Base-by-base conservation (phyloP, 1,140 invertebrate species). In the Harlomillsia oculata region DNA sequence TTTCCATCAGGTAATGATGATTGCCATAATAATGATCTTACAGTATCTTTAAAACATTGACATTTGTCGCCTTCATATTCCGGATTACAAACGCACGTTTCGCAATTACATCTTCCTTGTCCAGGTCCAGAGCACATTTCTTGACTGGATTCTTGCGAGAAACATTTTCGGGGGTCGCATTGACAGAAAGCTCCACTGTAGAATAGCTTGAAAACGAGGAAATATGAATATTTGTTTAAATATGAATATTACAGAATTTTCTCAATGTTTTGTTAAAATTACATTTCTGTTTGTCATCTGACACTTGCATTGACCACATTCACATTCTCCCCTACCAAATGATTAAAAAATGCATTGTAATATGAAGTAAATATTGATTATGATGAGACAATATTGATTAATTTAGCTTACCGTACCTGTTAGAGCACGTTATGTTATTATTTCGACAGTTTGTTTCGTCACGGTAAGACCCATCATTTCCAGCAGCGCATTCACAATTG, bases 261-360 rank as follows among this genome's bases (percentile, higher is more conserved):
- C n/a, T n/a, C 16, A 28, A 30, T 2, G 6, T 45, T 20, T 20
- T 6, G 20, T 16, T 44, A 1, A 25, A 44, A 14, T 44, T 45
- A 45, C 43, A 2, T 16, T 28, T 45, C 25, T n/a, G 25, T 45
- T 25, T 45, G 14, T 20, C 29, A 11, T 2, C 3, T 59, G 37
- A 45, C 56, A 59, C n/a, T 53, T 36, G 23, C 58, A 60, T 29
- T 45, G 43, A 11, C 58, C 58, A 50, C 58, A 60, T 43, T 48
- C 32, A 21, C 57, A 53, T 5, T 23, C 9, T 6, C 57, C 57
- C 43, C 57, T 53, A 16, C n/a, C 14, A 29, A 43, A 13, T 14
- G 39, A 25, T 5, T 5, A 21, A 30, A 26, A 43, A 9, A 4
- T 52, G 20, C 18, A 8, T 34, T 13, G 23, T 39, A 32, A n/a